Conservation (phyloP, 2,888 invertebrate genomes). For the Caenorhabditis doughertyi region DNA sequence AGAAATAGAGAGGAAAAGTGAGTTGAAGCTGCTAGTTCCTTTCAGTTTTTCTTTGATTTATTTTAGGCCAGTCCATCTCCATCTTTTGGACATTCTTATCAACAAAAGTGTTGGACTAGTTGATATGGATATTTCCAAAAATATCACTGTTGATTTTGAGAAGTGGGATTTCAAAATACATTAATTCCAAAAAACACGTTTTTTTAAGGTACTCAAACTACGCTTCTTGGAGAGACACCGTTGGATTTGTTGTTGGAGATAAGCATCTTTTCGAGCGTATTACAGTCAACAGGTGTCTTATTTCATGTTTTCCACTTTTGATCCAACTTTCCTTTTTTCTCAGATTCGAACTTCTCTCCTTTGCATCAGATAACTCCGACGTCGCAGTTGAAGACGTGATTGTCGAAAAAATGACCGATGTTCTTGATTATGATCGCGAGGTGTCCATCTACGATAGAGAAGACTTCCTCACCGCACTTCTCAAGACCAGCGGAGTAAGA, state of each 20-base stretch:
- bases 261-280: slow-evolving; percentile 72
- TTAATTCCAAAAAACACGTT: not conserved
- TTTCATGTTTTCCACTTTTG: not conserved
- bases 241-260: slow-evolving; percentile 79
- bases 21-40: not conserved
- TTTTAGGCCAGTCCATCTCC: slow-evolving; percentile 68
- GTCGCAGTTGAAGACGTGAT: slow-evolving; percentile 57
- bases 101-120: slow-evolving; percentile 71
- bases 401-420: slow-evolving; percentile 62
- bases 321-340: not conserved
- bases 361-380: slow-evolving; percentile 57
- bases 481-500: slow-evolving; percentile 57
- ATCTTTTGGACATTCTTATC: slow-evolving; percentile 68
- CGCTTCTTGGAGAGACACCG: slow-evolving; percentile 77
- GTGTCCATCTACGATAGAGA: slow-evolving; percentile 70
- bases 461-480: slow-evolving; percentile 65
- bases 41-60: not conserved
- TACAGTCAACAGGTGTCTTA: slow-evolving; percentile 70
- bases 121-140: slow-evolving; percentile 73
- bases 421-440: slow-evolving; percentile 72
- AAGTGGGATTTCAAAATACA: slow-evolving; percentile 28
- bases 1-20: slow-evolving; percentile 64
- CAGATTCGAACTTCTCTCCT: slow-evolving; percentile 68
- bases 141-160: slow-evolving; percentile 78
- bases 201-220: slow-evolving; percentile 53